phyloP scores from a whole-genome alignment of 64 coral and sea anemone genomes.

The Hydrozoanthus tunicans region DNA sequence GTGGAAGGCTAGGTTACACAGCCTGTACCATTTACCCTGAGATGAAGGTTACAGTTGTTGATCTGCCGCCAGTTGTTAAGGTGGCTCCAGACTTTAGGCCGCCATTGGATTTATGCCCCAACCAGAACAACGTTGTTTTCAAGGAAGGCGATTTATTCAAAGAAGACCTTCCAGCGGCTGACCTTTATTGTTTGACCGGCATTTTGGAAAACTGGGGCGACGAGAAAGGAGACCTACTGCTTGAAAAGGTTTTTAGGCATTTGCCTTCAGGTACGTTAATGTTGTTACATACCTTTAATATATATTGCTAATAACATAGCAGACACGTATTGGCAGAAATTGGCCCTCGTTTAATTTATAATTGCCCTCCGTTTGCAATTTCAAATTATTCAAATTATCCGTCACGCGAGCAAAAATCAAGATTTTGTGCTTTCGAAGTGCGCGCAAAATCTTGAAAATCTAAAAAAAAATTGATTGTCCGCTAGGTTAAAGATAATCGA shows the following conservation, averaged over 20 bases:
- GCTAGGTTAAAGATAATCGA: no score
- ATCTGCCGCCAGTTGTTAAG: slow-evolving; percentile 61
- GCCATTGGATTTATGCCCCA: slow-evolving; percentile 57
- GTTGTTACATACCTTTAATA: neutral
- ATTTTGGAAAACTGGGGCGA: slow-evolving; percentile 64
- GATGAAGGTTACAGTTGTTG: slow-evolving; percentile 77
- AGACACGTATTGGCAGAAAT: no score
- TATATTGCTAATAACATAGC: no score
- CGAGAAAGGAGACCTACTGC: slow-evolving; percentile 54
- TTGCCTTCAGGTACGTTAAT: slow-evolving; percentile 65
- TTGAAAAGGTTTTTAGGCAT: slow-evolving; percentile 63
- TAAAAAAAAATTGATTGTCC: no score
- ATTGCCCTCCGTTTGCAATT: no score
- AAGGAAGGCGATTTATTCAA: slow-evolving; percentile 68
- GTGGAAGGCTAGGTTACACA: slow-evolving; percentile 56
- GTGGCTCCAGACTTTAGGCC: slow-evolving; percentile 54
- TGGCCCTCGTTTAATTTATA: no score
- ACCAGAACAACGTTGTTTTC: slow-evolving; percentile 68
- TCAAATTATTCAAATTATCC: no score
- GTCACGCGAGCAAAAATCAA: no score
- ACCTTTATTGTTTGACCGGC: slow-evolving; percentile 65
- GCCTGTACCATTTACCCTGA: slow-evolving; percentile 66
- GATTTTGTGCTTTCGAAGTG: no score
- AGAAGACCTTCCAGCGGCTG: slow-evolving; percentile 63
- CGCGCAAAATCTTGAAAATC: no score